Conservation (phyloP, 2,888 invertebrate genomes). For the Pyrrhosoma nymphula region DNA sequence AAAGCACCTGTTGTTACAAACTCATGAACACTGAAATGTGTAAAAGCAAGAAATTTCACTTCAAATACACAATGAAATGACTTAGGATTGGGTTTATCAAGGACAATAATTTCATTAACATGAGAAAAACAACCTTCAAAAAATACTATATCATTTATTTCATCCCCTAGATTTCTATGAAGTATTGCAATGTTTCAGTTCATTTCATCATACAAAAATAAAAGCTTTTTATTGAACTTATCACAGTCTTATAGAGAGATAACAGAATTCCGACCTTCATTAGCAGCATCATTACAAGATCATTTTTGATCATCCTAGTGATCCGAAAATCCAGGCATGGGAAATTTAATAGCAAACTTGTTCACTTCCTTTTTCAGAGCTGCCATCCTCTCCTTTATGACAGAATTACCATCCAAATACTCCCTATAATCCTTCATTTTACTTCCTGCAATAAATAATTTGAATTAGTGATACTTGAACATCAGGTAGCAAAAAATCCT, state of each 20-base stretch:
- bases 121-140: background rate
- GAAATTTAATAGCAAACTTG: conserved; percentile 78
- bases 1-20: no score
- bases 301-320: conserved; percentile 74
- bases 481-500: no score
- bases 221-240: background rate
- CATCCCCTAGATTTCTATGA: background rate
- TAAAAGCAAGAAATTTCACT: no score
- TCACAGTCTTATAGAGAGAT: conserved; percentile 24
- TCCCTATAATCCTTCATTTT: conserved; percentile 79
- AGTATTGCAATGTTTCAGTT: background rate
- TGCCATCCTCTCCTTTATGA: conserved; percentile 75
- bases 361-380: conserved; percentile 77
- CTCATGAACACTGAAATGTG: no score
- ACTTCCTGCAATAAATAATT: conserved; percentile 68
- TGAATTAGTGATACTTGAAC: background rate
- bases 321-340: conserved; percentile 80
- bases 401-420: conserved; percentile 76
- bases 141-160: background rate
- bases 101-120: background rate
- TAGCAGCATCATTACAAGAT: background rate
- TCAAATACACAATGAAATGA: no score
- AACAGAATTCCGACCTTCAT: background rate
- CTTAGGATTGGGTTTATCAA: no score
- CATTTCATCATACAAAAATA: conserved; percentile 37